Conservation (phyloP, 2,797 vertebrate species). For the Peromyscus aztecus region DNA sequence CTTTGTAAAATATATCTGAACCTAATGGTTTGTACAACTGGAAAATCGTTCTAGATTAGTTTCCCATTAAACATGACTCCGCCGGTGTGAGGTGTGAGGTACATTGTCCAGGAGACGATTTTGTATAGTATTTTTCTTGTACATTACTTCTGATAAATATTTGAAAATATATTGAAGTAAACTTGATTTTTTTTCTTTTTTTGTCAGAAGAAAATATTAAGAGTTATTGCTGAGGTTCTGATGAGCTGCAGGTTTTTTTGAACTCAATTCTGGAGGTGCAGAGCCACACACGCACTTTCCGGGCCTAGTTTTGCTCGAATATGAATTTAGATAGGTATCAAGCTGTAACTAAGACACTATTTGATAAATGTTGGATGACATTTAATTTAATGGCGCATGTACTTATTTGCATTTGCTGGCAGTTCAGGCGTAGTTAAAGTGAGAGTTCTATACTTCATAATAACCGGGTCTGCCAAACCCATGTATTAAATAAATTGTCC, state of each 20-base stretch:
- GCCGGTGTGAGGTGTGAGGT: conserved; percentile 93
- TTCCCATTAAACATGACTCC: conserved; percentile 90
- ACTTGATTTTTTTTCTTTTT: conserved; percentile 88
- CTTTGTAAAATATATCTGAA: conserved; percentile 88
- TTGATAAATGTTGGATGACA: conserved; percentile 96
- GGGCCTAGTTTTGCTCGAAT: conserved; percentile 95
- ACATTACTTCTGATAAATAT: conserved; percentile 99
- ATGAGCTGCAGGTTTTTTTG: conserved; percentile 92
- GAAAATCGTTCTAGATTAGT: conserved; percentile 94
- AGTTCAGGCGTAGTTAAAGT: conserved; percentile 93
- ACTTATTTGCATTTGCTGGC: conserved; percentile 95
- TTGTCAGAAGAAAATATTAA: conserved; percentile 90
- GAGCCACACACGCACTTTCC: conserved; percentile 94
- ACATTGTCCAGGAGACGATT: conserved; percentile 97
- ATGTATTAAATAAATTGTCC: conserved; percentile 92
- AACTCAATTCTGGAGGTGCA: conserved; percentile 93
- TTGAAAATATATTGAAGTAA: conserved; percentile 98
- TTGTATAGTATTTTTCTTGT: conserved; percentile 99
- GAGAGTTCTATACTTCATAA: conserved; percentile 94
- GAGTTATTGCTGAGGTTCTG: conserved; percentile 93
- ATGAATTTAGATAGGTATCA: conserved; percentile 92
- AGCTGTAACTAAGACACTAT: conserved; percentile 93
- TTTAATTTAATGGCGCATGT: conserved; percentile 99
- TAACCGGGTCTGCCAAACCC: conserved; percentile 93
- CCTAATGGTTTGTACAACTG: conserved; percentile 92